Evolutionary conservation across 1,140 invertebrate species (phyloP).

Genomic region (Potamilus streckersoni): DNA sequence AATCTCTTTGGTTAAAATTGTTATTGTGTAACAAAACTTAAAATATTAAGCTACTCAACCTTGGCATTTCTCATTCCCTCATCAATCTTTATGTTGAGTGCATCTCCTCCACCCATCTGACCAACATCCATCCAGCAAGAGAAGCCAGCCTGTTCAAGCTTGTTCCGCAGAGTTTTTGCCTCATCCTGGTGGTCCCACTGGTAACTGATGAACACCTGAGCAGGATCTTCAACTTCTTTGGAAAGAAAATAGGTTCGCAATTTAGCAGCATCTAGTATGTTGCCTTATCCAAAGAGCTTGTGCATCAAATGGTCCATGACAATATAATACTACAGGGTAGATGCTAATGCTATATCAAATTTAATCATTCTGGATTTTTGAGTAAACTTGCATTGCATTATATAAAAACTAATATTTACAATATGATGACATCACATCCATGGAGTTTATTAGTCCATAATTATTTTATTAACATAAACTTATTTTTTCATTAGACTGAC

Average conservation of each 20-base stretch:
- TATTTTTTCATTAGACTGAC: too few species aligned
- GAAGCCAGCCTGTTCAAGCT: constrained; percentile 66
- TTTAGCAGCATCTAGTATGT: too few species aligned
- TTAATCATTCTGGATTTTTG: too few species aligned
- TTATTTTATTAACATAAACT: too few species aligned
- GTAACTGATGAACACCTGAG: constrained; percentile 69
- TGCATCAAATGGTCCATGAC: too few species aligned
- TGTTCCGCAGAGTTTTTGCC: constrained; percentile 59
- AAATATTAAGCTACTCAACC: constrained; percentile 34
- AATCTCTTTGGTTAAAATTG: background rate
- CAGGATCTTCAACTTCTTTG: constrained; percentile 60
- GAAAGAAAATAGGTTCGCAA: background rate
- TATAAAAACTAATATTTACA: too few species aligned
- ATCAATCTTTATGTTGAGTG: constrained; percentile 68
- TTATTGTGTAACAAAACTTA: background rate
- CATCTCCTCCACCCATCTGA: constrained; percentile 69
- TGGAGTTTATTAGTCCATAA: too few species aligned
- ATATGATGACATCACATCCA: too few species aligned
- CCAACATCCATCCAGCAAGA: constrained; percentile 71
- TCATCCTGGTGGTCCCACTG: constrained; percentile 69
- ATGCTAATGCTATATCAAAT: too few species aligned
- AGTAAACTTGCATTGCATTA: too few species aligned
- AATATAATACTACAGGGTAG: too few species aligned
- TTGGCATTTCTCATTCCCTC: constrained; percentile 65
- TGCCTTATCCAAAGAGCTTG: too few species aligned